Percentiles rank a stretch among this genome's conserved stretches.
Evolutionary conservation across 2,797 vertebrate genomes (phyloP).

Genomic region (Cyclura pinguis): DNA sequence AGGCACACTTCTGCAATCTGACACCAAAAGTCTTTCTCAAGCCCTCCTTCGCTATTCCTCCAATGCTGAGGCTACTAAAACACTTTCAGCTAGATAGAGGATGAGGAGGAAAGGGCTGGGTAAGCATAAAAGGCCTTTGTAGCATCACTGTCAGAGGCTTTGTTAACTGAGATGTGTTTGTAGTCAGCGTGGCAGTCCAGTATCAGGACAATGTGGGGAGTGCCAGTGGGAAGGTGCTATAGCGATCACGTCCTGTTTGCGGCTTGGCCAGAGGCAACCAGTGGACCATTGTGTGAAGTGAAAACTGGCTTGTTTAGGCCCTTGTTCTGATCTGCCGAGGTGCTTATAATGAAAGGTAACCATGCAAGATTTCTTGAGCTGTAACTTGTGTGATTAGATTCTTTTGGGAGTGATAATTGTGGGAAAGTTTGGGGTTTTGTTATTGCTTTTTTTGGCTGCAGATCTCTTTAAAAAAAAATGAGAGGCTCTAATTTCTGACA

Average conservation of each 20-base stretch:
- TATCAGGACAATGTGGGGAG: no score
- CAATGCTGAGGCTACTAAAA: no score
- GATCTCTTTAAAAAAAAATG: slow-evolving; percentile 35
- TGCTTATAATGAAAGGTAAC: background rate
- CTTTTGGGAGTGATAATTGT: slow-evolving; percentile 9
- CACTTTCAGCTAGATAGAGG: no score
- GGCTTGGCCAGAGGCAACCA: background rate
- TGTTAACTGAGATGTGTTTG: no score
- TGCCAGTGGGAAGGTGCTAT: background rate
- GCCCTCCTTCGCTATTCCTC: no score
- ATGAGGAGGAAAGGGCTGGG: no score
- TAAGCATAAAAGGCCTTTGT: no score
- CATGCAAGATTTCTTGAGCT: accelerated
- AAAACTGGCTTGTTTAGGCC: background rate
- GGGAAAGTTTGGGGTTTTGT: background rate
- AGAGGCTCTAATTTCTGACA: slow-evolving; percentile 67
- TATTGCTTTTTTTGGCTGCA: slow-evolving; percentile 56
- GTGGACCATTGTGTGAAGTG: background rate
- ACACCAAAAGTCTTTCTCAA: no score
- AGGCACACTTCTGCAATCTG: no score
- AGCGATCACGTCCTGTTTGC: background rate
- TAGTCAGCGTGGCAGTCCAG: no score
- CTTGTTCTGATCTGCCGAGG: background rate
- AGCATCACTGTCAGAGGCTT: no score
- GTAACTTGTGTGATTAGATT: background rate